Percentiles rank a stretch among this genome's conserved stretches.
These are phyloP conservation scores for Arenaria interpres DNA, from an alignment of 2,113 vertebrate genomes.

Conservation along the genomic window DNA sequence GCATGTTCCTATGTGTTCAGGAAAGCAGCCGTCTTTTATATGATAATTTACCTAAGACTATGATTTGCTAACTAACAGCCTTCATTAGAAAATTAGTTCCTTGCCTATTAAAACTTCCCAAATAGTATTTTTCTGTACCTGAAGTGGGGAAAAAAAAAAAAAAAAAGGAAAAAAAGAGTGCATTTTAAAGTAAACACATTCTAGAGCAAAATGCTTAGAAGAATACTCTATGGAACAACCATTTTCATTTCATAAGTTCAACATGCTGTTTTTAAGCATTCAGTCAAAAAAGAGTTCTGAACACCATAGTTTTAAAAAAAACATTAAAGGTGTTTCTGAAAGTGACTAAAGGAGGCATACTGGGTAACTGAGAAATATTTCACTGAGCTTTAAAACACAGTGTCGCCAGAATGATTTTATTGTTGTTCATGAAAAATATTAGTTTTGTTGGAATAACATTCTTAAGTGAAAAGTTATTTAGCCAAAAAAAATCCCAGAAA, in stretches of 20 bases:
- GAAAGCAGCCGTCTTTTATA: neutral
- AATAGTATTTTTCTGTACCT: neutral
- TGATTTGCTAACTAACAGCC: neutral
- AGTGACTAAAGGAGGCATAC: neutral
- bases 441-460: neutral
- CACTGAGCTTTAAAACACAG: neutral
- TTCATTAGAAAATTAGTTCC: neutral
- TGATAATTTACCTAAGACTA: neutral
- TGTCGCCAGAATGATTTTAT: neutral
- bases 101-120: neutral
- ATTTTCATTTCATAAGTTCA: neutral
- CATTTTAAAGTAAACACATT: neutral
- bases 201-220: neutral
- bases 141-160: neutral
- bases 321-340: neutral
- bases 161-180: accelerated
- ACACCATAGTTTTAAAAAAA: neutral
- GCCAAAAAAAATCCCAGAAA: neutral
- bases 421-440: neutral
- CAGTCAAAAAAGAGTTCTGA: neutral
- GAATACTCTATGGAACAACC: neutral
- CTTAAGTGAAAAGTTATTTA: neutral
- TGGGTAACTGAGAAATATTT: neutral
- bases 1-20: neutral
- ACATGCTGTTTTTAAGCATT: neutral